Evolutionary conservation across 2,797 vertebrate species (phyloP), one percentile per base, ranked within the genome.

Genomic region (Eulemur mongoz): DNA sequence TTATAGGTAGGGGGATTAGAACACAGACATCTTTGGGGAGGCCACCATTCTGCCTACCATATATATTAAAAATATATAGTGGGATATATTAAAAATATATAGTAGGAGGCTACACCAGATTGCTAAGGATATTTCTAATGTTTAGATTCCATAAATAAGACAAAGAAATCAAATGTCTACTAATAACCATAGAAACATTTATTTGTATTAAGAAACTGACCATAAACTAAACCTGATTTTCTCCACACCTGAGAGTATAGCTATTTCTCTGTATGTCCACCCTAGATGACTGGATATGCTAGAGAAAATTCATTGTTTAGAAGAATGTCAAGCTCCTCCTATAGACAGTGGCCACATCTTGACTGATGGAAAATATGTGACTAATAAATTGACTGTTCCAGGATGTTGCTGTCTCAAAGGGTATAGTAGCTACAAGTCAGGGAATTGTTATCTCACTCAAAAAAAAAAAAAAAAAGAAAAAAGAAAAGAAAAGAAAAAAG

Each of bases 191-290:
- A 32, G 18, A 76, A 72, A 93, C 40, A 3, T 45, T 61, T 72
- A 85, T 91, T 54, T 79, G 22, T 22, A 40, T 85, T 93, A 57
- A 95, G 59, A 86, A 92, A 89, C 15, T 63, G 27, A 72, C 35
- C 32, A 72, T 22, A 73, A 1, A 27, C 52, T 75, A 72, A 63
- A 59, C 1, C 4, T 57, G 48, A 73, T 63, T 76, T 6, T 78
- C 54, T 78, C 35, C 8, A 43, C 1, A 65, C 18, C 12, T 57
- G 22, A 82, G 9, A 63, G 2, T 32, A 70, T 72, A 54, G n/a
- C 4, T 90, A 30, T 43, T 4, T 72, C 22, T 93, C 40, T 83
- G 0, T 52, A 73, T 43, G 25, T 65, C 40, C 52, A 89, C 7
- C 12, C 5, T 76, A 67, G 57, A n/a, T 61, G n/a, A 9, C 13